Conservation (phyloP, 1,140 invertebrate genomes). For the Scaptomyza montana region DNA sequence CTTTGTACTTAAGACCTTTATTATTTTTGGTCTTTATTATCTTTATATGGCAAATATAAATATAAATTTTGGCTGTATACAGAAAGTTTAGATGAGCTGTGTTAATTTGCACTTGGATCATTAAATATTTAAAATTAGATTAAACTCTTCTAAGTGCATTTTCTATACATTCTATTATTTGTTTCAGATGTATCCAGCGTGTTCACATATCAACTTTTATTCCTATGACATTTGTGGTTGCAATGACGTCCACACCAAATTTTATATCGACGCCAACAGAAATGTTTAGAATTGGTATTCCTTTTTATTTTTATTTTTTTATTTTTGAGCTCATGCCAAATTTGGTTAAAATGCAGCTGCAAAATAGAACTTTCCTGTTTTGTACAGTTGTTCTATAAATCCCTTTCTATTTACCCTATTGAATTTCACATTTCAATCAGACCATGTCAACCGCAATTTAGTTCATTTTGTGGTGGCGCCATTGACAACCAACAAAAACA, state of each 20-base stretch:
- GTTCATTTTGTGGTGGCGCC: conserved; percentile 62
- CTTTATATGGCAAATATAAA: conserved; percentile 46
- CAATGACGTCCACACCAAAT: conserved; percentile 63
- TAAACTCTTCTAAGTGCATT: not conserved
- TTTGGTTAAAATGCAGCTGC: conserved; percentile 14
- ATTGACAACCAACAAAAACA: conserved; percentile 1
- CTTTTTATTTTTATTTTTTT: conserved; percentile 9
- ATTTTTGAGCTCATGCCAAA: conserved; percentile 37
- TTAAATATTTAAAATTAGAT: conserved; percentile 31
- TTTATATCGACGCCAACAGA: conserved; percentile 48
- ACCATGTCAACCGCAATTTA: conserved; percentile 51
- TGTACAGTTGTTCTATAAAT: not conserved
- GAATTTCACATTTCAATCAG: conserved; percentile 30
- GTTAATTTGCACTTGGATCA: not conserved
- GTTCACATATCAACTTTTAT: conserved; percentile 14
- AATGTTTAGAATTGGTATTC: conserved; percentile 43
- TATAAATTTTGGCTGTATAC: conserved; percentile 7
- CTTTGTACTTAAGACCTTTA: conserved; percentile 48
- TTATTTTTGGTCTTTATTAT: conserved; percentile 53
- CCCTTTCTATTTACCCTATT: conserved; percentile 29
- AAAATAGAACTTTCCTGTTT: not conserved
- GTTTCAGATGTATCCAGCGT: conserved; percentile 14
- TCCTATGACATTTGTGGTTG: conserved; percentile 59
- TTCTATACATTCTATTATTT: conserved; percentile 3
- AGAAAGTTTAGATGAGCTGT: conserved; percentile 48